These are phyloP conservation scores for Dinomys branickii DNA, from an alignment of 2,113 vertebrate species.

Conservation along the genomic window DNA sequence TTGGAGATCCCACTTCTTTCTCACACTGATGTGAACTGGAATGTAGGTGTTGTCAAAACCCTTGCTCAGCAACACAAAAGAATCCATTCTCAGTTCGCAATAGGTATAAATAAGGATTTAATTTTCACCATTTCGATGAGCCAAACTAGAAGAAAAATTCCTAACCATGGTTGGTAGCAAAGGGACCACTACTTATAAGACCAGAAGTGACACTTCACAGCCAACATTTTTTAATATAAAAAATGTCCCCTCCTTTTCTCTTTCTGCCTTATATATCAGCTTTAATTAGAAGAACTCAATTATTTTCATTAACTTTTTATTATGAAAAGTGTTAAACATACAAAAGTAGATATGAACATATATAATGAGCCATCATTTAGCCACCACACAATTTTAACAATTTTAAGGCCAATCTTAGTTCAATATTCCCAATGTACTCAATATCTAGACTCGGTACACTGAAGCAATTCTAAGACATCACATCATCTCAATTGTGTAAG, in stretches of 20 bases:
- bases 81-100: background rate
- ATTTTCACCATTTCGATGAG: constrained; percentile 1
- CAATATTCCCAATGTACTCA: background rate
- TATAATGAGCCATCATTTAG: constrained; percentile 58
- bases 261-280: background rate
- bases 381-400: constrained; percentile 42
- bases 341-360: constrained; percentile 66
- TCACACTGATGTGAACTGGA: background rate
- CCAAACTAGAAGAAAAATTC: constrained; percentile 32
- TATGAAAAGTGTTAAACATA: constrained; percentile 73
- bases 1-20: background rate
- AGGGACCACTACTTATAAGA: background rate
- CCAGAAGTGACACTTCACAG: constrained; percentile 1
- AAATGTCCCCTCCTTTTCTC: background rate
- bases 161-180: background rate
- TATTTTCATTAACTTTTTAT: constrained; percentile 68
- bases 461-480: constrained; percentile 52
- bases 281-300: constrained; percentile 34
- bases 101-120: constrained; percentile 36
- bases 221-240: constrained; percentile 46
- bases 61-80: background rate
- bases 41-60: background rate
- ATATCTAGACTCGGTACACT: constrained; percentile 37
- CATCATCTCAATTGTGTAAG: constrained; percentile 46
- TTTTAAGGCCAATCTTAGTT: constrained; percentile 55